phyloP scores from a whole-genome alignment of 2,888 invertebrate species.

The Lypha dubia region DNA sequence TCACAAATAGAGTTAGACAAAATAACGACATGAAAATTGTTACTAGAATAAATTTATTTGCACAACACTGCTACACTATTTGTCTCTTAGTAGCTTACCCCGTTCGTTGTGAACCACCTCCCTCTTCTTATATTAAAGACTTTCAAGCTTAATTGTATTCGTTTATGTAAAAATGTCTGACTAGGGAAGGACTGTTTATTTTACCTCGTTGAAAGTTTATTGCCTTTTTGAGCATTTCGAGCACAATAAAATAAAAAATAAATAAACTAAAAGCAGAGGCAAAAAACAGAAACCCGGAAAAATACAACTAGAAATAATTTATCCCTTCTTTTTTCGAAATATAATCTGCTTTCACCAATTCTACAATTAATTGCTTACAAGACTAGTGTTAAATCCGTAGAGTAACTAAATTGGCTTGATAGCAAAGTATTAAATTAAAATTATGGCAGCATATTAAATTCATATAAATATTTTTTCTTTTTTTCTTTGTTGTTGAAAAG shows the following conservation, averaged over 20 bases:
- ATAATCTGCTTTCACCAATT: background rate
- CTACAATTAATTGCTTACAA: conserved; percentile 10
- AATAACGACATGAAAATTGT: no score
- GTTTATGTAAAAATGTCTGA: background rate
- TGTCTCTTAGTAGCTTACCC: background rate
- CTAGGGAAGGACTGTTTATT: background rate
- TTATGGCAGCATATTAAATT: background rate
- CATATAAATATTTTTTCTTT: background rate
- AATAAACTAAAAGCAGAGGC: background rate
- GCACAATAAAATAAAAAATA: background rate
- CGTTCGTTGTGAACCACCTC: background rate
- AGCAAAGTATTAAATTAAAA: background rate
- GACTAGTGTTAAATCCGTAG: background rate
- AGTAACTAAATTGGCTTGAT: background rate
- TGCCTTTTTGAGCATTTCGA: conserved; percentile 30
- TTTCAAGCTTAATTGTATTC: conserved; percentile 8
- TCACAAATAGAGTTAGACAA: no score
- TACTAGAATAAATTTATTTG: no score
- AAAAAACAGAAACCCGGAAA: conserved; percentile 35
- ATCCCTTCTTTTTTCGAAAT: background rate
- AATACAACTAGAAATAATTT: conserved; percentile 1
- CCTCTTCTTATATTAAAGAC: background rate
- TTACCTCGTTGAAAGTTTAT: conserved; percentile 55
- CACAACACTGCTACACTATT: no score
- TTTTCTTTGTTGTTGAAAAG: no score